These are phyloP conservation scores for Mormyrops attenuatus DNA, from an alignment of 2,797 vertebrate genomes.

Conservation along the genomic window DNA sequence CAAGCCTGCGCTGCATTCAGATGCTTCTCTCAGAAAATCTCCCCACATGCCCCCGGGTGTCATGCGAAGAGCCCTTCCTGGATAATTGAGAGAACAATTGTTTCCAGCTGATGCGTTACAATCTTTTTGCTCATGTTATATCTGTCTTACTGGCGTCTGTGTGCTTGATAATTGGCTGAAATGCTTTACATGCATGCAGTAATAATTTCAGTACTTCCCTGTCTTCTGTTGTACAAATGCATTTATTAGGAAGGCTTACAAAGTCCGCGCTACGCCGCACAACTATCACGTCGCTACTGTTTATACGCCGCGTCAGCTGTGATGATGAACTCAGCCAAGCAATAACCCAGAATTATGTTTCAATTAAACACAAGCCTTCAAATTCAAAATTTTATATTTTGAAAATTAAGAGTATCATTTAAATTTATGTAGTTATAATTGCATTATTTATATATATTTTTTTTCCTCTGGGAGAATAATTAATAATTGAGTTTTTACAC, in stretches of 20 bases:
- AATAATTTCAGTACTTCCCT: background rate
- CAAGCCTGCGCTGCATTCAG: background rate
- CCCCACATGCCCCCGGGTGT: background rate
- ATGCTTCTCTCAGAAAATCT: background rate
- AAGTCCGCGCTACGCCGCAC: background rate
- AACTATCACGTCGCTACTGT: background rate
- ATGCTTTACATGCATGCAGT: background rate
- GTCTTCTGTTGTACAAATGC: background rate
- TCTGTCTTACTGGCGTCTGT: background rate
- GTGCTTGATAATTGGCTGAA: background rate
- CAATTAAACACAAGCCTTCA: background rate
- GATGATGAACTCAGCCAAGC: background rate
- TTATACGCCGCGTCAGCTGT: background rate
- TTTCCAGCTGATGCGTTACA: background rate
- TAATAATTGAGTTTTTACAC: background rate
- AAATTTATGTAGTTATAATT: background rate
- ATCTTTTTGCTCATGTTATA: background rate
- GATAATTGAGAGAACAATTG: conserved; percentile 10
- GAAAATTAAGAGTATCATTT: background rate
- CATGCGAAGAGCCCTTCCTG: background rate
- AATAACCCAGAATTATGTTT: background rate
- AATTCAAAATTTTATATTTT: background rate
- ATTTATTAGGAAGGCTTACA: background rate
- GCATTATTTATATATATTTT: background rate
- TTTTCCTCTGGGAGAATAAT: background rate